These are phyloP conservation scores for Melikaiella ostensackeni DNA, from an alignment of 2,888 invertebrate genomes.

Conservation along the genomic window DNA sequence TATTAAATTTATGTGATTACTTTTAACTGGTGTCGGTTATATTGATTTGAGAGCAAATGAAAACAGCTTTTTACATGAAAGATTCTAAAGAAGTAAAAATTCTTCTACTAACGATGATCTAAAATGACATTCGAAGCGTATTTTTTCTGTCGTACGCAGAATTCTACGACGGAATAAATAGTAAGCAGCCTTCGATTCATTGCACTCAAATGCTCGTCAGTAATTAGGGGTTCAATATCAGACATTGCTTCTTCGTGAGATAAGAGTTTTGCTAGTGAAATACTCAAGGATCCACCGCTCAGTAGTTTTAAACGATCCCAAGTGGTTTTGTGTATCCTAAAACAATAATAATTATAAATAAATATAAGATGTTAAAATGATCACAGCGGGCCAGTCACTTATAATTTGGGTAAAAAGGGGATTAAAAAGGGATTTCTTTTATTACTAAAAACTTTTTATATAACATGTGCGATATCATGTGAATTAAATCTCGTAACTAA, in stretches of 20 bases:
- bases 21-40: conserved; percentile 12
- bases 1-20: conserved; percentile 10
- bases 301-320: conserved; percentile 85
- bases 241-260: conserved; percentile 78
- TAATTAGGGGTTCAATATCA: conserved; percentile 81
- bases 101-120: conserved; percentile 41
- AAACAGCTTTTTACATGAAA: neutral
- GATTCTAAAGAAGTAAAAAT: neutral
- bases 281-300: conserved; percentile 85
- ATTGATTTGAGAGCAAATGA: conserved; percentile 9
- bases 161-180: conserved; percentile 87
- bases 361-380: too few relatives aligned
- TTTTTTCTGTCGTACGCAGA: conserved; percentile 81
- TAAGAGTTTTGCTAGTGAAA: conserved; percentile 79
- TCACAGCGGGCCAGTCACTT: too few relatives aligned
- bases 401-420: too few relatives aligned
- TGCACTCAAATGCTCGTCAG: conserved; percentile 85
- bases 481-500: too few relatives aligned
- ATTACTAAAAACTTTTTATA: too few relatives aligned
- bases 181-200: conserved; percentile 87
- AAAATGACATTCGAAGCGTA: conserved; percentile 70
- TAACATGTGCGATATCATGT: too few relatives aligned
- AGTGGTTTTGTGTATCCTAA: conserved; percentile 82
- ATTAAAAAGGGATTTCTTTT: too few relatives aligned
- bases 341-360: conserved; percentile 27